These are phyloP conservation scores for Sphenopsis melanotis DNA, from an alignment of 2,797 vertebrate species.

Conservation along the genomic window DNA sequence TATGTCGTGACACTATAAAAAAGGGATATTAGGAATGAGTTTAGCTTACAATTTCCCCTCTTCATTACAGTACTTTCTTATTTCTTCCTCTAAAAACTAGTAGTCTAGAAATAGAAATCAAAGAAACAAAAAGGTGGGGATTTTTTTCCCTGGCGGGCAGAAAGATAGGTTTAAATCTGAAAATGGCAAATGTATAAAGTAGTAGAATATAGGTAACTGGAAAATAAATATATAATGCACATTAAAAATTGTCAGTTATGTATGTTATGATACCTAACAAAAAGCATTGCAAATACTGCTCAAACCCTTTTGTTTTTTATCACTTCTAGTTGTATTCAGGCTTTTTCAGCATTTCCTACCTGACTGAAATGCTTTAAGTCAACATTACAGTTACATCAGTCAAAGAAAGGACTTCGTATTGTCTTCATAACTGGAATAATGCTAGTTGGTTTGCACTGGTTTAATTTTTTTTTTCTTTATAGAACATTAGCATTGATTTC, in stretches of 20 bases:
- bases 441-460: fast-evolving
- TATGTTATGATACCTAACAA: background rate
- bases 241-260: background rate
- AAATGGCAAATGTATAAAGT: background rate
- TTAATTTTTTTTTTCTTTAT: background rate
- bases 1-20: background rate
- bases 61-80: background rate
- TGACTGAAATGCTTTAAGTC: background rate
- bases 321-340: background rate
- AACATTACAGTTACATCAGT: background rate
- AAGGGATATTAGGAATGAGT: background rate
- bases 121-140: background rate
- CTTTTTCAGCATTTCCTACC: background rate
- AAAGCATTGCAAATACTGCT: background rate
- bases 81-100: background rate
- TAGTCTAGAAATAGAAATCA: background rate
- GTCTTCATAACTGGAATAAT: background rate
- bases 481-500: fast-evolving
- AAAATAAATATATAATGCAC: background rate
- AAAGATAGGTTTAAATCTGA: background rate
- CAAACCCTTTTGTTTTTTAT: background rate
- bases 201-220: background rate
- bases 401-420: background rate
- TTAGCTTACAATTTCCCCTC: background rate
- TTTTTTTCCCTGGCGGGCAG: background rate